Conservation (phyloP, 2,113 vertebrate species). For the Phalacrocorax pelagicus region DNA sequence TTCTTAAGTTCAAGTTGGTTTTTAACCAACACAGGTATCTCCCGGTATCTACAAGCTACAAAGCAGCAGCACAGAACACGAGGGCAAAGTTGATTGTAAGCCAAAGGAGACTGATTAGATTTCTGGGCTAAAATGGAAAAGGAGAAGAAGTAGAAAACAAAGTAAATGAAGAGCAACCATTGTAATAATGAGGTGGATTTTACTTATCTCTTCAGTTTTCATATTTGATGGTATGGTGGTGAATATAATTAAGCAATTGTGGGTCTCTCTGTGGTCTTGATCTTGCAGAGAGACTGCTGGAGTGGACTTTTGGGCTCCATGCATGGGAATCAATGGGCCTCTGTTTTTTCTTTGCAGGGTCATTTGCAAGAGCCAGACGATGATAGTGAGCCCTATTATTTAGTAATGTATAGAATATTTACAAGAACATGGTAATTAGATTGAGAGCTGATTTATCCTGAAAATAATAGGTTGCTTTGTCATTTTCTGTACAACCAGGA, state of each 20-base stretch:
- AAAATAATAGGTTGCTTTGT: conserved; percentile 23
- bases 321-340: conserved; percentile 35
- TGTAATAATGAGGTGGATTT: background rate
- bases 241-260: background rate
- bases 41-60: background rate
- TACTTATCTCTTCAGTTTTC: background rate
- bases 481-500: background rate
- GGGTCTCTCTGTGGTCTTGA: background rate
- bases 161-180: background rate
- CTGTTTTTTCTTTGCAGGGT: conserved; percentile 12
- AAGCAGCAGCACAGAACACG: background rate
- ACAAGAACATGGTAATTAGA: background rate
- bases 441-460: background rate
- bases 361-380: background rate
- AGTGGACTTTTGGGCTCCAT: background rate
- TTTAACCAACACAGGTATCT: background rate
- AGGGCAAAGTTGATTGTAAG: background rate
- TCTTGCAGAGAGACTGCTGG: background rate
- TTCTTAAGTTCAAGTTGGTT: background rate
- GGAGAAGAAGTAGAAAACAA: background rate
- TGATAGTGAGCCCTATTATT: conserved; percentile 12
- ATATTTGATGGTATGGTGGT: background rate
- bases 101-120: background rate
- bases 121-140: background rate
- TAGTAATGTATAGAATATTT: background rate